phyloP scores from a whole-genome alignment of 2,888 invertebrate species.

The Parascotia fuliginaria region DNA sequence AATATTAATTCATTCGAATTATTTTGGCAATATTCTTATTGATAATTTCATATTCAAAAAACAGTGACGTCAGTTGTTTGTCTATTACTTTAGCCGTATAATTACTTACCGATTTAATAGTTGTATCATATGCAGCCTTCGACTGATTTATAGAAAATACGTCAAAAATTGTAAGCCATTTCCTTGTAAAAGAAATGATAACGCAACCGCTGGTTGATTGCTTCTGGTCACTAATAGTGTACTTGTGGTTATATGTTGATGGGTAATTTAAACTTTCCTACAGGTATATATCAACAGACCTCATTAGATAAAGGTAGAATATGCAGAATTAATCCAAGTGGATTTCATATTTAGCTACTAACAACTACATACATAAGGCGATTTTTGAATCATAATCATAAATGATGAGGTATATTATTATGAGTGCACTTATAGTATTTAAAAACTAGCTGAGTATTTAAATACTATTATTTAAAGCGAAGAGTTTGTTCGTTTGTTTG shows the following conservation, averaged over 20 bases:
- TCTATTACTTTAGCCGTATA: no score
- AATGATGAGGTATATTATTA: background rate
- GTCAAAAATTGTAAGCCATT: conserved; percentile 44
- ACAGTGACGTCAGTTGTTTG: no score
- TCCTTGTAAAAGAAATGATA: conserved; percentile 37
- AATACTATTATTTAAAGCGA: no score
- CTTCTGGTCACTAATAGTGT: conserved; percentile 40
- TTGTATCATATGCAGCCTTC: no score
- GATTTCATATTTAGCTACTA: background rate
- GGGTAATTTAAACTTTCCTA: conserved; percentile 30
- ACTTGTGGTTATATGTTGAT: conserved; percentile 35
- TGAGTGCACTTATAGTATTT: no score
- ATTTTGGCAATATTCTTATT: no score
- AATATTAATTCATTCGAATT: no score
- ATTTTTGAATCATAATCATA: background rate
- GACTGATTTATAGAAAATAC: conserved; percentile 38
- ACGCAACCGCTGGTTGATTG: conserved; percentile 31
- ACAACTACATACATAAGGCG: no score
- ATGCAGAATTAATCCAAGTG: background rate
- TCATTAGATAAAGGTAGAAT: conserved; percentile 12
- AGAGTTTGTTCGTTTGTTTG: no score
- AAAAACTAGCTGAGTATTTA: no score
- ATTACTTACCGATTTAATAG: no score
- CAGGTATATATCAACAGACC: conserved; percentile 17
- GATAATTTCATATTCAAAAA: no score